These are phyloP conservation scores for Creontiades dilutus DNA, from an alignment of 2,888 invertebrate genomes.

Conservation along the genomic window DNA sequence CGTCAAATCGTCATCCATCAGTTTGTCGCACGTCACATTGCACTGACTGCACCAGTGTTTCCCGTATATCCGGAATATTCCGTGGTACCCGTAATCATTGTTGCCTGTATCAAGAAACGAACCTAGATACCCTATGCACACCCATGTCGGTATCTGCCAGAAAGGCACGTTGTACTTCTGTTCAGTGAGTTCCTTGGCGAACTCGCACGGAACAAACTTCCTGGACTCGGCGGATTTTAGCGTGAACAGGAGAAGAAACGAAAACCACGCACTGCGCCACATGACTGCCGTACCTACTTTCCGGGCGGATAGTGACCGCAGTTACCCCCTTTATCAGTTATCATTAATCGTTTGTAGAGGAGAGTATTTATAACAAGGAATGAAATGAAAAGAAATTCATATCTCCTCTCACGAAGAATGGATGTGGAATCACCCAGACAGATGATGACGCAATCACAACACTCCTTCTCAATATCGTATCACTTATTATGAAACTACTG, in stretches of 20 bases:
- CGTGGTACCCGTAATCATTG: not conserved
- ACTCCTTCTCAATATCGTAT: too few relatives aligned
- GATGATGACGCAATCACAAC: too few relatives aligned
- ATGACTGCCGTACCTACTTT: not conserved
- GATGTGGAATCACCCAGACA: too few relatives aligned
- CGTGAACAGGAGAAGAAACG: not conserved
- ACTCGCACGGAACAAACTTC: not conserved
- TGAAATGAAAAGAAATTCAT: too few relatives aligned
- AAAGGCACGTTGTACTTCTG: constrained; percentile 13
- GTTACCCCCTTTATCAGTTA: not conserved
- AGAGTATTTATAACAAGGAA: too few relatives aligned
- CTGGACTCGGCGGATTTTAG: not conserved
- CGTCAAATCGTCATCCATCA: constrained; percentile 10
- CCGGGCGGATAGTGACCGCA: not conserved
- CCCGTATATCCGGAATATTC: constrained; percentile 9
- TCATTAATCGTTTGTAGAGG: too few relatives aligned
- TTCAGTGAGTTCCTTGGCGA: not conserved
- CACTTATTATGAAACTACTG: too few relatives aligned
- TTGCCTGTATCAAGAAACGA: not conserved
- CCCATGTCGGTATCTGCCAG: constrained; percentile 42
- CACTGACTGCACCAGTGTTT: not conserved
- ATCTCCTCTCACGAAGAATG: too few relatives aligned
- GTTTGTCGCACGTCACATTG: not conserved
- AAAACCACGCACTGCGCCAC: not conserved
- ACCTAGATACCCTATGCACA: not conserved